phyloP scores from a whole-genome alignment of 2,797 vertebrate species.

The Labroides dimidiatus region DNA sequence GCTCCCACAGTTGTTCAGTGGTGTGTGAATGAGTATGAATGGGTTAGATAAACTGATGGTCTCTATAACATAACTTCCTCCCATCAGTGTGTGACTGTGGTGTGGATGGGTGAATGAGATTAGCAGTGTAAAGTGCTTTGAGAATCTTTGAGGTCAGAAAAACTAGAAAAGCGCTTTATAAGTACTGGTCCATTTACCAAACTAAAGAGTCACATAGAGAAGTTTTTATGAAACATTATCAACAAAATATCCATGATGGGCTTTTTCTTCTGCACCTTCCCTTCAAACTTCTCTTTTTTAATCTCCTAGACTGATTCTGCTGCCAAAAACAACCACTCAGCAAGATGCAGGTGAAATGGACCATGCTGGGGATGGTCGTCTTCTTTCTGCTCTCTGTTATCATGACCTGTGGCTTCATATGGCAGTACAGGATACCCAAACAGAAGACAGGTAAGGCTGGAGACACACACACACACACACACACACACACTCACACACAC shows the following conservation, averaged over 20 bases:
- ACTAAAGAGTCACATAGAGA: neutral
- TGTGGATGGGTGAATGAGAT: too few species aligned
- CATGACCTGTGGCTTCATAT: conserved; percentile 91
- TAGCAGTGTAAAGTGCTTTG: too few species aligned
- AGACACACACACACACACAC: neutral
- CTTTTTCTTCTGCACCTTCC: neutral
- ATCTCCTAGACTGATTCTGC: conserved; percentile 25
- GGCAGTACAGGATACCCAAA: conserved; percentile 92
- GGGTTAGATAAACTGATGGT: too few species aligned
- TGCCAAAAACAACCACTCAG: conserved; percentile 21
- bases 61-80: too few species aligned
- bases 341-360: conserved; percentile 86
- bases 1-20: too few species aligned
- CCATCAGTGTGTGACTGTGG: too few species aligned
- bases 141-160: too few species aligned
- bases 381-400: conserved; percentile 86
- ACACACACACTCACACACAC: neutral
- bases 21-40: too few species aligned
- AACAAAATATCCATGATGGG: neutral
- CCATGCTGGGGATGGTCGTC: conserved; percentile 79
- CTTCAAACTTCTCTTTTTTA: neutral
- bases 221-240: neutral
- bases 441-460: conserved; percentile 63
- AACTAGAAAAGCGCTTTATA: too few species aligned
- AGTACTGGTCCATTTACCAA: too few species aligned